phyloP scores from a whole-genome alignment of 2,797 vertebrate species.

The Synanceia verrucosa region DNA sequence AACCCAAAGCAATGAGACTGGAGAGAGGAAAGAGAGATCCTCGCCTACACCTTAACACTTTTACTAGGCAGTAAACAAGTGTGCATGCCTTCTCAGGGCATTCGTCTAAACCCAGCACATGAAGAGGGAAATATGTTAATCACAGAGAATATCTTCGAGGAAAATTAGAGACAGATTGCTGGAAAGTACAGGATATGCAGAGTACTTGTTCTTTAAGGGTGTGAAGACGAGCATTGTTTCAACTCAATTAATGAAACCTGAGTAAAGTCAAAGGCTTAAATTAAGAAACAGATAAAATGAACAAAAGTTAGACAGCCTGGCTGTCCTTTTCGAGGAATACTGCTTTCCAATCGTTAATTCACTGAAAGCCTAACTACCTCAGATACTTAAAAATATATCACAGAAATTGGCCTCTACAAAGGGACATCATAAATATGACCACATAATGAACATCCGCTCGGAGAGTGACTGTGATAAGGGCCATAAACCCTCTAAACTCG shows the following conservation, averaged over 20 bases:
- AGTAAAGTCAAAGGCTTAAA: background rate
- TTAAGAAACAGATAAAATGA: constrained; percentile 9
- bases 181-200: background rate
- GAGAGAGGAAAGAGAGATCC: constrained; percentile 27
- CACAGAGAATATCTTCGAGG: constrained; percentile 30
- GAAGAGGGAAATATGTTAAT: constrained; percentile 49
- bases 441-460: constrained; percentile 74
- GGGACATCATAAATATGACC: constrained; percentile 68
- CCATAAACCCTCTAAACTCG: constrained; percentile 69
- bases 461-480: constrained; percentile 69
- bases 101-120: constrained; percentile 52
- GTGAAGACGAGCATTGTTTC: background rate
- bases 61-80: constrained; percentile 48
- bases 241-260: background rate
- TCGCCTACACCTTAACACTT: constrained; percentile 45
- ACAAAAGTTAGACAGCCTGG: constrained; percentile 2
- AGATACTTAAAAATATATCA: constrained; percentile 69
- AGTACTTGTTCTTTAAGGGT: background rate
- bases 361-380: constrained; percentile 45
- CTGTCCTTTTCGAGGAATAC: constrained; percentile 22
- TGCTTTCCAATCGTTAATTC: constrained; percentile 32
- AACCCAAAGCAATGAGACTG: constrained; percentile 44
- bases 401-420: constrained; percentile 55
- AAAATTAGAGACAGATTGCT: constrained; percentile 28
- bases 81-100: constrained; percentile 29